A percentile compares a stretch with the other conserved stretches of the same genome.
Conservation (phyloP, 2,888 invertebrate genomes). For the Vannuccia rotundouncinata region DNA sequence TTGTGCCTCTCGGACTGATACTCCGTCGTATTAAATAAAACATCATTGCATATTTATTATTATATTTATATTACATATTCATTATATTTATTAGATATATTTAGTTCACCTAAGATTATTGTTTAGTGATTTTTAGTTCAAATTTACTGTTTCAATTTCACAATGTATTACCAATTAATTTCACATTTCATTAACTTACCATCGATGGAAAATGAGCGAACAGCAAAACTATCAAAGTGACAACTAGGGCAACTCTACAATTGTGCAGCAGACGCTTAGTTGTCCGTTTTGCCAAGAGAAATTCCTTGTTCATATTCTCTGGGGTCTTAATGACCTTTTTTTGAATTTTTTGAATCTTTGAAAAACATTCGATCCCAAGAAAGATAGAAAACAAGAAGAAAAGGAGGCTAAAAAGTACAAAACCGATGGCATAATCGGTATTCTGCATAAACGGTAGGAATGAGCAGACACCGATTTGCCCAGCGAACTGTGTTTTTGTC, state of each 20-base stretch:
- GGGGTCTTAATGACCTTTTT: background rate
- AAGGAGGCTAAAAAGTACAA: background rate
- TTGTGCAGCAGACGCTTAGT: background rate
- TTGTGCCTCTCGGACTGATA: too few species aligned
- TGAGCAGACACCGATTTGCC: background rate
- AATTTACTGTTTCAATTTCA: too few species aligned
- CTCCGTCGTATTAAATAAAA: too few species aligned
- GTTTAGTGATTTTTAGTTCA: too few species aligned
- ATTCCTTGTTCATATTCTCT: background rate
- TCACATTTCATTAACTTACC: background rate
- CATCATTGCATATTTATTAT: too few species aligned
- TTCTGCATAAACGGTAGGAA: background rate
- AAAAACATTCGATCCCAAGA: background rate
- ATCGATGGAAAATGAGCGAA: background rate
- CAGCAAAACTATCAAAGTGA: background rate
- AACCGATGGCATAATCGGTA: background rate
- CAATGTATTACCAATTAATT: too few species aligned
- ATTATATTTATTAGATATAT: too few species aligned
- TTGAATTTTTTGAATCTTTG: background rate
- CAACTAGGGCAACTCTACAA: background rate
- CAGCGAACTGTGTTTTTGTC: background rate
- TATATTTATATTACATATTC: too few species aligned
- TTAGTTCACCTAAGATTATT: too few species aligned
- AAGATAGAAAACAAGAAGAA: background rate
- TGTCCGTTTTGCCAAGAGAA: background rate